These are phyloP conservation scores for Wiebesia pumilae DNA, from an alignment of 1,140 invertebrate genomes.

Conservation along the genomic window DNA sequence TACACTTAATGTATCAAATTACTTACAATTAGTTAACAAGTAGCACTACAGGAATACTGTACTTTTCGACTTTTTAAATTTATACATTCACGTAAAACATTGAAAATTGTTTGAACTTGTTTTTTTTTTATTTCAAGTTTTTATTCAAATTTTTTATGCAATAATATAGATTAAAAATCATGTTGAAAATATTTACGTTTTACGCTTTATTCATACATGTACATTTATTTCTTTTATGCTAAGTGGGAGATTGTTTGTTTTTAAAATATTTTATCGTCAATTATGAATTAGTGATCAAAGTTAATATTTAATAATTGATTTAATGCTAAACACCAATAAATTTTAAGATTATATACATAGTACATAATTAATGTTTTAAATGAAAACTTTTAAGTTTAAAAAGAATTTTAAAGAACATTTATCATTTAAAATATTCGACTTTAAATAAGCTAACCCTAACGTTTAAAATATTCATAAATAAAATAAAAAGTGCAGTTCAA, in stretches of 20 bases:
- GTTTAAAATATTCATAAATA: background rate
- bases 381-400: background rate
- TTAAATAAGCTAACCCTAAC: background rate
- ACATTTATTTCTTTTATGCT: background rate
- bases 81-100: background rate
- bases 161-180: background rate
- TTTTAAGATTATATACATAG: background rate
- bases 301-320: background rate
- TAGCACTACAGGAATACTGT: background rate
- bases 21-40: slow-evolving; percentile 6
- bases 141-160: background rate
- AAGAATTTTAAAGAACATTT: background rate
- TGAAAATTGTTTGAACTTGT: background rate
- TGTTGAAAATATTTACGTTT: background rate
- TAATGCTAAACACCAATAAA: background rate
- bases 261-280: background rate
- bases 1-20: background rate
- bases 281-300: background rate
- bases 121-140: background rate
- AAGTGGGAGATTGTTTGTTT: no score
- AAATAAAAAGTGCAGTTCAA: background rate
- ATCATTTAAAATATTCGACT: background rate
- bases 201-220: background rate
- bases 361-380: no score
- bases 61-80: background rate